Conservation (phyloP, 2,113 vertebrate genomes). For the Balaeniceps rex region DNA sequence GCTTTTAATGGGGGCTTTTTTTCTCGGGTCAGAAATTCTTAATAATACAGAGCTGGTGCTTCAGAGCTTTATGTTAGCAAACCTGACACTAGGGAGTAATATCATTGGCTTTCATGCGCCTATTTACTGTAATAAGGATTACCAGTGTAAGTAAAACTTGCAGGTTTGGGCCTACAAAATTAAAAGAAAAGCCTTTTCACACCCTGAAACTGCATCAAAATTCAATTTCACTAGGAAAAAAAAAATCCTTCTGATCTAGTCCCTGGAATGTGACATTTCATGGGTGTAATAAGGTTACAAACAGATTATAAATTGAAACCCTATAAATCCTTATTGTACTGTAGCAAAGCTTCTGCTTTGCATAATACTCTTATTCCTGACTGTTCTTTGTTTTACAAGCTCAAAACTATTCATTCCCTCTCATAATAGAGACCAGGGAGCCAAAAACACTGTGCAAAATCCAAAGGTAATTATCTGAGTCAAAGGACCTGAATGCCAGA, state of each 20-base stretch:
- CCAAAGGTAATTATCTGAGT: conserved; percentile 62
- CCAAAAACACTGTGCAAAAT: conserved; percentile 56
- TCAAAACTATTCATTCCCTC: conserved; percentile 57
- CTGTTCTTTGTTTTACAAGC: conserved; percentile 64
- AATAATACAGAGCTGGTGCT: conserved; percentile 27
- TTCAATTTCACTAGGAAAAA: conserved; percentile 58
- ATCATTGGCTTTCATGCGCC: conserved; percentile 29
- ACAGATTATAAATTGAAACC: conserved; percentile 72
- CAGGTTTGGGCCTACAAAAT: conserved; percentile 46
- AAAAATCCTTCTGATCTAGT: conserved; percentile 67
- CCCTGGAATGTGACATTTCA: conserved; percentile 72
- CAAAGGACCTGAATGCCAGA: conserved; percentile 36
- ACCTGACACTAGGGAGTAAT: conserved; percentile 47
- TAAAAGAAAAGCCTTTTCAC: conserved; percentile 47
- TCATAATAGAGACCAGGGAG: conserved; percentile 51
- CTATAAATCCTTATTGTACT: conserved; percentile 69
- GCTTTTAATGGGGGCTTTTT: not conserved
- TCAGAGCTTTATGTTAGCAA: conserved; percentile 28
- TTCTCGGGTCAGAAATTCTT: conserved; percentile 16
- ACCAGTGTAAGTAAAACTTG: conserved; percentile 37
- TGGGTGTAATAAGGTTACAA: conserved; percentile 72
- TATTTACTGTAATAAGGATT: conserved; percentile 64
- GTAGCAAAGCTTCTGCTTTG: conserved; percentile 68
- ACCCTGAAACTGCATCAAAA: conserved; percentile 56
- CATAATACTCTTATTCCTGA: conserved; percentile 71